Base-by-base conservation (phyloP, 2,888 invertebrate species). In the Drosophila fulvimacula region DNA sequence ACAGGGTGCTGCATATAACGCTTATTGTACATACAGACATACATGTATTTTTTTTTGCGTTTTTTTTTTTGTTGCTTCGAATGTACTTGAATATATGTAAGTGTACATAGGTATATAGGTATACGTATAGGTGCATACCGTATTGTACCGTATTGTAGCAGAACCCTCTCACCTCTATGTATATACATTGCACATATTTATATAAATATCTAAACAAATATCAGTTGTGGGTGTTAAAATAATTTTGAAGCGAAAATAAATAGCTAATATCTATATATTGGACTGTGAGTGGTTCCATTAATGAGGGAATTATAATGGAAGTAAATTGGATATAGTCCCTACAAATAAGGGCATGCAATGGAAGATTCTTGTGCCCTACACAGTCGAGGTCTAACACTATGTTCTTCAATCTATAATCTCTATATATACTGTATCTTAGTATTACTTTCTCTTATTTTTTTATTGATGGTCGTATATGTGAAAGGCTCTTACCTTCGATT, bases 401-500 rank as follows among this genome's bases (percentile, higher is more conserved):
- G n/a, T n/a, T n/a, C n/a, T n/a, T n/a, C n/a, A n/a, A n/a, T n/a
- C n/a, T n/a, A n/a, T n/a, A n/a, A n/a, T n/a, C n/a, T n/a, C n/a
- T n/a, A n/a, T n/a, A n/a, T n/a, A n/a, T n/a, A n/a, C 24, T 24
- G 24, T 24, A 3, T 5, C 24, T 24, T 24, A 3, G 24, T 24
- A 24, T 24, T 3, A 5, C 24, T 24, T 5, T 13, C 13, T 34
- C 34, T 34, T 4, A n/a, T n/a, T n/a, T n/a, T n/a, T n/a, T n/a
- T n/a, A n/a, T n/a, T n/a, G n/a, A n/a, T n/a, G n/a, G n/a, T n/a
- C n/a, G n/a, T n/a, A n/a, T 38, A 21, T 7, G 21, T 32, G n/a
- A 7, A 5, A 30, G 9, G 11, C n/a, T 2, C 95, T 94, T 93
- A 97, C 97, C 96, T 97, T 97, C 82, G 96, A 96, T 92, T 97